Evolutionary conservation across 2,888 invertebrate species (phyloP), one percentile per base, ranked within the genome.

Genomic region (Pyrocoelia pectoralis): DNA sequence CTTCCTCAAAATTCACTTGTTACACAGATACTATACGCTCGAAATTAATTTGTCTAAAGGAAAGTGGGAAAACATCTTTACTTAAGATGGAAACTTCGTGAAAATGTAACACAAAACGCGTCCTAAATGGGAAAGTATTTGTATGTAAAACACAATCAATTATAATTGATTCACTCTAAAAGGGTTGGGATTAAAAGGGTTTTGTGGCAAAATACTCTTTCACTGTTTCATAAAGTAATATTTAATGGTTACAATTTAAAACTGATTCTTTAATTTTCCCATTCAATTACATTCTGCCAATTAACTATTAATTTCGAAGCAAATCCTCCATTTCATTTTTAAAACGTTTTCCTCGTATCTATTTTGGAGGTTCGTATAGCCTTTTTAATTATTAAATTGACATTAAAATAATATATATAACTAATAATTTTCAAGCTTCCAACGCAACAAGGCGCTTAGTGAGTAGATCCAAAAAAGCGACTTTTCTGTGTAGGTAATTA

Each of bases 1-100:
- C 51, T 41, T 28, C 33, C 41, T 28, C 29, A 54, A 59, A 56
- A 49, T 14, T 29, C 56, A 54, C 40, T 55, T 51, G 51, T 56
- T 59, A 53, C 51, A 46, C 28, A 49, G 4, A 41, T 41, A 12
- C 8, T 41, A 8, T 14, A 2, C 41, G 8, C 24, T 24, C 24
- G n/a, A 24, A 24, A 24, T 24, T 24, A 24, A 24, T 24, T 24
- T 24, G 24, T 24, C 8, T 5, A 5, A 8, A 24, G 24, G 8
- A 24, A 8, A 24, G 24, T 24, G 8, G 8, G 8, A 24, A 24
- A 24, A 8, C 8, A 24, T 24, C 24, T 24, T 24, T 24, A n/a
- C 24, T 3, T 24, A 24, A 24, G 24, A 24, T 24, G 24, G n/a
- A n/a, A n/a, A n/a, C n/a, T 24, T 24, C 24, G 8, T 24, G 24